Evolutionary conservation across 37 sponge, comb jelly and placozoan genomes (phyloP).

Genomic region (Geodia barretti): DNA sequence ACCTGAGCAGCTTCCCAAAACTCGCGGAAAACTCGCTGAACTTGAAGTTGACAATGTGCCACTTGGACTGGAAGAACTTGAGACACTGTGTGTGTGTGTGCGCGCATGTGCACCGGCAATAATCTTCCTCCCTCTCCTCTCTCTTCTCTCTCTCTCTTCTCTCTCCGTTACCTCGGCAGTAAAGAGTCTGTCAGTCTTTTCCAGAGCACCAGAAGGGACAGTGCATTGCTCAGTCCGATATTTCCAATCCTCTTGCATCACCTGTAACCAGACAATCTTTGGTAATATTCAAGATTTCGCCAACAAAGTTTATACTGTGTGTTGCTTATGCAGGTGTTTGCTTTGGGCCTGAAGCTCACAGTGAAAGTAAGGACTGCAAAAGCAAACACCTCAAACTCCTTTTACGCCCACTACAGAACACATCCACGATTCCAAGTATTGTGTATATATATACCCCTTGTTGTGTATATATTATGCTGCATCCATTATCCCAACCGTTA

Average conservation of each 20-base stretch:
- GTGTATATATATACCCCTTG: too few relatives aligned
- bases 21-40: slow-evolving; percentile 16
- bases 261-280: slow-evolving; percentile 5
- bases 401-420: too few relatives aligned
- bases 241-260: slow-evolving; percentile 25
- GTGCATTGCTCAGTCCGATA: slow-evolving; percentile 49
- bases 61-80: slow-evolving; percentile 53
- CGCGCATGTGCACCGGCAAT: background rate
- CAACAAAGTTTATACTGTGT: too few relatives aligned
- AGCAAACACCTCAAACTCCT: too few relatives aligned
- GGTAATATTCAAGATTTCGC: too few relatives aligned
- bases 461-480: too few relatives aligned
- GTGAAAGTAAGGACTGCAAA: too few relatives aligned
- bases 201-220: slow-evolving; percentile 38
- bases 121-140: background rate
- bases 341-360: too few relatives aligned
- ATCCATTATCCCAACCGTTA: too few relatives aligned
- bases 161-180: slow-evolving; percentile 26
- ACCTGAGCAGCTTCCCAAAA: slow-evolving; percentile 23
- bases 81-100: slow-evolving; percentile 40
- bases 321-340: too few relatives aligned
- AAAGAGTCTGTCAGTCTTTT: slow-evolving; percentile 28
- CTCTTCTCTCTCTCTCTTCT: background rate
- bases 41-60: slow-evolving; percentile 69
- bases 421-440: too few relatives aligned